These are phyloP conservation scores for Tanytarsus gracilentus DNA, from an alignment of 2,888 invertebrate species.

Conservation along the genomic window DNA sequence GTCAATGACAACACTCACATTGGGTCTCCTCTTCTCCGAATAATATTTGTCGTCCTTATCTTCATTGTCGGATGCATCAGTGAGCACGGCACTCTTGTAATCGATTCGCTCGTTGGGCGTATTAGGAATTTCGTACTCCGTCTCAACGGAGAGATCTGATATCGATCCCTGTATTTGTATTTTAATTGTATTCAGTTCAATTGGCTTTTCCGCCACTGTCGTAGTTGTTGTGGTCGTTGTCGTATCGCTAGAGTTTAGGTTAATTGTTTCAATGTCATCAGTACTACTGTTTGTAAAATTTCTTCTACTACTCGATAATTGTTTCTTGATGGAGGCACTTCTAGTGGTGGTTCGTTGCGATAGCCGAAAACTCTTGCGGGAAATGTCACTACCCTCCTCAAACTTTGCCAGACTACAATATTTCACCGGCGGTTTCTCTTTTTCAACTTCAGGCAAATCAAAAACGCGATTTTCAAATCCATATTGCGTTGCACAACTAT, in stretches of 20 bases:
- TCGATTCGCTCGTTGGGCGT: slow-evolving; percentile 30
- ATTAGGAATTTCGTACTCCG: slow-evolving; percentile 35
- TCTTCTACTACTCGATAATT: slow-evolving; percentile 38
- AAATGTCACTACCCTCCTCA: slow-evolving; percentile 75
- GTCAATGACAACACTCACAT: slow-evolving; percentile 64
- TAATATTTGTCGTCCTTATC: slow-evolving; percentile 30
- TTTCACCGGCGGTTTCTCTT: slow-evolving; percentile 46
- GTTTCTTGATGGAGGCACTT: slow-evolving; percentile 35
- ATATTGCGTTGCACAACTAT: slow-evolving; percentile 46
- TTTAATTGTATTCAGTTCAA: slow-evolving; percentile 30
- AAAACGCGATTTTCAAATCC: slow-evolving; percentile 67
- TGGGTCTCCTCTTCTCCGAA: slow-evolving; percentile 34
- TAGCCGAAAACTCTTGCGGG: slow-evolving; percentile 61
- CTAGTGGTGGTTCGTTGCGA: slow-evolving; percentile 31
- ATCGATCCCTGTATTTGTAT: slow-evolving; percentile 32
- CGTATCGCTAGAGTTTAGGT: slow-evolving; percentile 12
- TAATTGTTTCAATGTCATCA: slow-evolving; percentile 38
- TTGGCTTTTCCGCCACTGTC: slow-evolving; percentile 34
- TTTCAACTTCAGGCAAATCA: slow-evolving; percentile 42
- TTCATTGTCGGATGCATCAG: background rate
- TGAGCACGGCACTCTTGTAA: slow-evolving; percentile 30
- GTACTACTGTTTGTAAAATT: slow-evolving; percentile 30
- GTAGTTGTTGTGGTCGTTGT: slow-evolving; percentile 30
- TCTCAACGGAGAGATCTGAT: slow-evolving; percentile 33
- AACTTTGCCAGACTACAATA: slow-evolving; percentile 74